phyloP scores from a whole-genome alignment of 2,113 vertebrate genomes.

The Capreolus pygargus region DNA sequence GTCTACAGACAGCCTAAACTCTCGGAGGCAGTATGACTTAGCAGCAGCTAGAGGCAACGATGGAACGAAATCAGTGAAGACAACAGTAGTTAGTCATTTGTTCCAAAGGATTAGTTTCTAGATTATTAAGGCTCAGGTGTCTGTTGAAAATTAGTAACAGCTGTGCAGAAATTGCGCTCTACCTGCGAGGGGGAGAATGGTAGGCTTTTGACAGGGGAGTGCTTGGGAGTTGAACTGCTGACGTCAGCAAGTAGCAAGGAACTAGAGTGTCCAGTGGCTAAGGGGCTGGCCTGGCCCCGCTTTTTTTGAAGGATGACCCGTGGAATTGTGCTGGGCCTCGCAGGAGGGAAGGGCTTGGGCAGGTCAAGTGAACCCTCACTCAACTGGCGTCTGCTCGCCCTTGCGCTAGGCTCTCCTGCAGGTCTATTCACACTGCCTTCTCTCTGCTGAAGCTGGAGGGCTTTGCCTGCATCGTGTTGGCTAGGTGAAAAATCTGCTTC shows the following conservation, averaged over 20 bases:
- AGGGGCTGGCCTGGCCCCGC: slow-evolving; percentile 80
- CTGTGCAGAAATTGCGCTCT: slow-evolving; percentile 85
- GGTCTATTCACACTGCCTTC: slow-evolving; percentile 77
- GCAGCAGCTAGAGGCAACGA: slow-evolving; percentile 74
- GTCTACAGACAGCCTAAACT: slow-evolving; percentile 67
- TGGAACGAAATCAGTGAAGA: slow-evolving; percentile 77
- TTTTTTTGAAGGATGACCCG: slow-evolving; percentile 84
- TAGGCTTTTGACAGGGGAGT: slow-evolving; percentile 89
- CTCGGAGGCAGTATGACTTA: slow-evolving; percentile 33
- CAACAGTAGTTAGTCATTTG: slow-evolving; percentile 85
- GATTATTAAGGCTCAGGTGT: slow-evolving; percentile 83
- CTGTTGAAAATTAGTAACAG: slow-evolving; percentile 86
- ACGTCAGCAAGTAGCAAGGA: slow-evolving; percentile 82
- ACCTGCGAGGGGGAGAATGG: slow-evolving; percentile 95
- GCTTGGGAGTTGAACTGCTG: slow-evolving; percentile 87
- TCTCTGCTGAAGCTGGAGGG: slow-evolving; percentile 79
- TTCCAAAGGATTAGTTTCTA: slow-evolving; percentile 89
- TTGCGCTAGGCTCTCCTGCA: slow-evolving; percentile 77
- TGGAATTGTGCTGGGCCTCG: slow-evolving; percentile 79
- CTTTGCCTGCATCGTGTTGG: slow-evolving; percentile 81
- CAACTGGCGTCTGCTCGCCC: slow-evolving; percentile 77
- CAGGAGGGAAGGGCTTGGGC: slow-evolving; percentile 78
- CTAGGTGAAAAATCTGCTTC: slow-evolving; percentile 83
- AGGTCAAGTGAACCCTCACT: slow-evolving; percentile 80
- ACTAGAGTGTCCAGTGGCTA: slow-evolving; percentile 79